Evolutionary conservation across 2,113 vertebrate genomes (phyloP).

Genomic region (Perca flavescens): DNA sequence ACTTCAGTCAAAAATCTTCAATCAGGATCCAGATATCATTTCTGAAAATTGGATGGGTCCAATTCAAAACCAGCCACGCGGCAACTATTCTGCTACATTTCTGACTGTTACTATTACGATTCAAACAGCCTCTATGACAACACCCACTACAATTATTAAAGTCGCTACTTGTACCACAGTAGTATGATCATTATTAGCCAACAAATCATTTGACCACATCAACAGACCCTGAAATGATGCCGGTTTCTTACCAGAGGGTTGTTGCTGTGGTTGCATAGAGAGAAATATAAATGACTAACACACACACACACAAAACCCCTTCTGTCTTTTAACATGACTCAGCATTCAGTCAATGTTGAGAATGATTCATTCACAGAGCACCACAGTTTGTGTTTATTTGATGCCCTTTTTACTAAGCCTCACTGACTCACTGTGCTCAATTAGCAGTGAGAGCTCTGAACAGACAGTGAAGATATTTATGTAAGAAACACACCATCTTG

Average conservation of each 20-base stretch:
- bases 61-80: not conserved
- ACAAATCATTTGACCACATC: constrained; percentile 41
- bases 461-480: constrained; percentile 50
- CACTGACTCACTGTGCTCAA: constrained; percentile 64
- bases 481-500: constrained; percentile 49
- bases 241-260: constrained; percentile 39
- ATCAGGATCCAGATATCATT: not conserved
- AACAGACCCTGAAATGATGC: constrained; percentile 42
- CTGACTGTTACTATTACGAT: not conserved
- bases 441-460: constrained; percentile 55
- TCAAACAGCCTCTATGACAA: constrained; percentile 5
- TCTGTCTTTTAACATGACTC: constrained; percentile 71
- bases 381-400: constrained; percentile 63
- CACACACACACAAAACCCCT: constrained; percentile 20
- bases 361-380: constrained; percentile 66
- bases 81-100: not conserved
- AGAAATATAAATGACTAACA: constrained; percentile 67
- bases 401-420: constrained; percentile 57
- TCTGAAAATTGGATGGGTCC: not conserved
- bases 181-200: constrained; percentile 2
- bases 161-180: not conserved
- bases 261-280: constrained; percentile 47
- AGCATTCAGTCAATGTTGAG: constrained; percentile 57
- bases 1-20: not conserved
- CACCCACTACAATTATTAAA: constrained; percentile 12